These are phyloP conservation scores for Watsonalla binaria DNA, from an alignment of 2,888 invertebrate genomes.

Conservation along the genomic window DNA sequence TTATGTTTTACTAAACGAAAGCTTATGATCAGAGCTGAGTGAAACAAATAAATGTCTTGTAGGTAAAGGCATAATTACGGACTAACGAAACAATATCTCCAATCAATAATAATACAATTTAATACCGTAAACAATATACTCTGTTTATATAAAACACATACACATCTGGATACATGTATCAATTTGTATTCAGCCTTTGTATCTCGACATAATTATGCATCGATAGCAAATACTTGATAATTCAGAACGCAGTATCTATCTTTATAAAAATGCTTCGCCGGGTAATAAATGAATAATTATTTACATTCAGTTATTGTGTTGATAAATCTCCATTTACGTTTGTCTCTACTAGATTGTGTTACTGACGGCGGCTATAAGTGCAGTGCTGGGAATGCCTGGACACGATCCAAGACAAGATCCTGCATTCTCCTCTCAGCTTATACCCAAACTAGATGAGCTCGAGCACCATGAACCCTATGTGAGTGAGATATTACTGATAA, in stretches of 20 bases:
- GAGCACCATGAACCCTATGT: constrained; percentile 3
- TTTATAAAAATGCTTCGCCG: too few relatives aligned
- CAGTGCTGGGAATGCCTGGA: constrained; percentile 31
- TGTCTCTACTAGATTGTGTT: constrained; percentile 1
- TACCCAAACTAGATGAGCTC: constrained; percentile 21
- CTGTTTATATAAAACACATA: neutral
- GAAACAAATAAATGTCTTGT: too few relatives aligned
- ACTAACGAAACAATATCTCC: neutral
- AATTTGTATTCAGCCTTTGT: neutral
- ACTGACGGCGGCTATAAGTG: neutral
- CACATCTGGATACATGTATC: neutral
- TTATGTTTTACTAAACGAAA: too few relatives aligned
- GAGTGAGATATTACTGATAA: neutral
- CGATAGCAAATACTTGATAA: too few relatives aligned
- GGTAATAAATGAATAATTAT: too few relatives aligned
- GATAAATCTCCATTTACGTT: neutral
- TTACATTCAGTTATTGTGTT: too few relatives aligned
- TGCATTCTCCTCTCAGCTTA: constrained; percentile 24
- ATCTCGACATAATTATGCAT: neutral
- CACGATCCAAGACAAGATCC: constrained; percentile 33
- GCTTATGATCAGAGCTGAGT: too few relatives aligned
- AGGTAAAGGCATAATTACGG: neutral
- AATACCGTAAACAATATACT: neutral
- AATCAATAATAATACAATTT: neutral
- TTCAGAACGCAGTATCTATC: too few relatives aligned